phyloP scores from a whole-genome alignment of 2,888 invertebrate genomes.

The Auanema sp. region DNA sequence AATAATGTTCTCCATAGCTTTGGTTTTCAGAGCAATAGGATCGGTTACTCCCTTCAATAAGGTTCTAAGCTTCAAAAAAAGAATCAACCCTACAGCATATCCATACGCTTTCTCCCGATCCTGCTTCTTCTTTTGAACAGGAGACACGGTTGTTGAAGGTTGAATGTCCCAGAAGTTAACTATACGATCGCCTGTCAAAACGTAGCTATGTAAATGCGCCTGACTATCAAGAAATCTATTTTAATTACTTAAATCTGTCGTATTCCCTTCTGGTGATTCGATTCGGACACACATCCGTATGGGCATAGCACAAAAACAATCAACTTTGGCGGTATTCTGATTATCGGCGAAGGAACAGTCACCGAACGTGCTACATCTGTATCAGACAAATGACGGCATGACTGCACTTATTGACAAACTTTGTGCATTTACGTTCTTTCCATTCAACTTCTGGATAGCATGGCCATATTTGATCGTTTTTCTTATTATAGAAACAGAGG shows the following conservation, averaged over 20 bases:
- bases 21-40: slow-evolving; percentile 59
- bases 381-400: background rate
- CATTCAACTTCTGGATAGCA: slow-evolving; percentile 53
- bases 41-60: slow-evolving; percentile 54
- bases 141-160: slow-evolving; percentile 43
- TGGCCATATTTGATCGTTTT: slow-evolving; percentile 59
- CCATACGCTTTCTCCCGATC: slow-evolving; percentile 58
- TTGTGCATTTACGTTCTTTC: slow-evolving; percentile 50
- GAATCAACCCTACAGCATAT: slow-evolving; percentile 21
- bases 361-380: slow-evolving; percentile 53
- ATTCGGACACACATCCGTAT: slow-evolving; percentile 58
- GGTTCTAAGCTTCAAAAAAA: background rate
- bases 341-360: slow-evolving; percentile 51
- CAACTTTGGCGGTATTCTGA: slow-evolving; percentile 24
- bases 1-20: slow-evolving; percentile 61
- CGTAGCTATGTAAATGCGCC: background rate
- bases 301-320: slow-evolving; percentile 53
- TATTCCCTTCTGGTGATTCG: slow-evolving; percentile 37
- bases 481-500: slow-evolving; percentile 60
- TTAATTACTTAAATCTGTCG: slow-evolving; percentile 26
- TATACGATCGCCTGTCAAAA: slow-evolving; percentile 39
- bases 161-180: slow-evolving; percentile 58
- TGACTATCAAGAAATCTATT: background rate
- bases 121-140: slow-evolving; percentile 45
- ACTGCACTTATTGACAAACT: slow-evolving; percentile 7